Percentiles rank a stretch among this genome's conserved stretches.
These are phyloP conservation scores for Plestiodon gilberti DNA, from an alignment of 2,113 vertebrate genomes.

Conservation along the genomic window DNA sequence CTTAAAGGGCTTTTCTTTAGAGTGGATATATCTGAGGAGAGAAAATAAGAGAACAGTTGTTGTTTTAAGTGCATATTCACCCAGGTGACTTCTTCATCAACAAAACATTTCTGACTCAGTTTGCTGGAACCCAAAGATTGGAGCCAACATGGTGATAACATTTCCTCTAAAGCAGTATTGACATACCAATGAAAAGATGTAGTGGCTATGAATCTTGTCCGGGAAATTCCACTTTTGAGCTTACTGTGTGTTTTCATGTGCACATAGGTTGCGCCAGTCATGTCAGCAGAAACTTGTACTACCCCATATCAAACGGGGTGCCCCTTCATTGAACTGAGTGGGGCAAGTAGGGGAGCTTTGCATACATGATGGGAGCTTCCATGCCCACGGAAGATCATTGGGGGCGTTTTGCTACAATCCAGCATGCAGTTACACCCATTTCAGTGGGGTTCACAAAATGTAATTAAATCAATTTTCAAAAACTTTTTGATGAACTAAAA, in stretches of 20 bases:
- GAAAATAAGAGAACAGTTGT: conserved; percentile 49
- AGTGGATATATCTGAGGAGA: conserved; percentile 94
- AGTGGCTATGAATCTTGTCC: neutral
- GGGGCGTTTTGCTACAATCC: neutral
- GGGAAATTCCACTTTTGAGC: neutral
- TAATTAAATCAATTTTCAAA: too few relatives aligned
- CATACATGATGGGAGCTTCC: neutral
- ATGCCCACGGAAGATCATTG: neutral
- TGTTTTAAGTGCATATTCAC: conserved; percentile 4
- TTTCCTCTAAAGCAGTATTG: neutral
- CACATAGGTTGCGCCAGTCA: neutral
- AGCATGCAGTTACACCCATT: neutral
- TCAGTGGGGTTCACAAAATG: too few relatives aligned
- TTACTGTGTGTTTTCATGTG: neutral
- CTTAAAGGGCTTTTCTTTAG: conserved; percentile 99
- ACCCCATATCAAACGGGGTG: neutral
- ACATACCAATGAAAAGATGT: neutral
- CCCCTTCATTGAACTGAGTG: neutral
- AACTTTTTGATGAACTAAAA: too few relatives aligned
- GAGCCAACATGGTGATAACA: rapidly evolving
- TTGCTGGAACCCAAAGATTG: neutral
- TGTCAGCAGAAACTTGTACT: neutral
- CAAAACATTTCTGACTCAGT: rapidly evolving
- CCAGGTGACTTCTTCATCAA: neutral
- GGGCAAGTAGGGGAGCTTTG: neutral